Evolutionary conservation across 2,888 invertebrate species (phyloP), one percentile per base, ranked within the genome.

Genomic region (Oligia latruncula): DNA sequence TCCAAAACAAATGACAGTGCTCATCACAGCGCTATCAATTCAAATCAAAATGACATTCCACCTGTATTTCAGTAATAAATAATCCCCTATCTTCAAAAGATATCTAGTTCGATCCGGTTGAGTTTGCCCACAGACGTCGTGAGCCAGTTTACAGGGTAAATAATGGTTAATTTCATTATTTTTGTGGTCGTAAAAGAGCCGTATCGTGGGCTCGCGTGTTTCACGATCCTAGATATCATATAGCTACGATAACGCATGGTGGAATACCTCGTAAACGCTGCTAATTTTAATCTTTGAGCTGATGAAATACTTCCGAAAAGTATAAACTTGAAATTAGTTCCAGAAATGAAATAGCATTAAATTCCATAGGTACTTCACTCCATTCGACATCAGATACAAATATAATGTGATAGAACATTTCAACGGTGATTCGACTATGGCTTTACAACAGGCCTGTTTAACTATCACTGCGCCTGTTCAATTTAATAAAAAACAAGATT

Each of bases 131-230:
- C 86, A 88, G 88, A 90, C 87, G 87, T 85, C 89, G 88, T 91
- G 87, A 89, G 90, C 87, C 89, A 82, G 84, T 85, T 91, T 92
- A 91, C 88, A 87, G 85, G 85, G 87, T 85, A 91, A 92, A 92
- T 92, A 93, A 92, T 92, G 91, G 87, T 91, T 95, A 94, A 96
- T 95, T 95, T 95, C 93, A 95, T 95, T 94, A 95, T 93, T 93
- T 94, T 93, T 93, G 93, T 92, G 92, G 91, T 91, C 92, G 91
- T 93, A 92, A 91, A 94, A 89, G 92, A 90, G 90, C 91, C 92
- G 91, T 89, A 93, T 91, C 87, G 91, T 89, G 84, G 87, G 85
- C 84, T 95, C 89, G 95, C 95, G 95, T 95, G 95, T 86, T 89
- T 85, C 89, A 87, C 87, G 85, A 82, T 81, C 77, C 81, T 81